Base-by-base conservation (phyloP, 2,888 invertebrate species). In the Cabera pusaria region DNA sequence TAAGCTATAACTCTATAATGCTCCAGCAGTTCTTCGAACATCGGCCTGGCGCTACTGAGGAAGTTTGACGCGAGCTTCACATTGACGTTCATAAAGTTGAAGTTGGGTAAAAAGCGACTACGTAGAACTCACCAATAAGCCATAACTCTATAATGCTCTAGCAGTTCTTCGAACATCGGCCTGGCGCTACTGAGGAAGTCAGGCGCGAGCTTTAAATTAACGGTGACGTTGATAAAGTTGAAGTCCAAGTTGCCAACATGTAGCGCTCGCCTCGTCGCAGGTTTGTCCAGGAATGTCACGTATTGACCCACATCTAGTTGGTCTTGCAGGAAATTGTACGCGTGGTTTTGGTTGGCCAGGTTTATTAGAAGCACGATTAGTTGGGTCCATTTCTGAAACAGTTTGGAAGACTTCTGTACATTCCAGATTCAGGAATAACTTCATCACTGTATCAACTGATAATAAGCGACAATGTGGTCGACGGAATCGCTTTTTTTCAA, bases 251-350 rank as follows among this genome's bases (percentile, higher is more conserved):
- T 72, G 0, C 87, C 86, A 0, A 86, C 85, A 35, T 88, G 87
- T 2, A 88, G 37, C 0, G 86, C 87, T 5, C 55, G 61, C 51
- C 73, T 81, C 0, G 84, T 56, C 7, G 73, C 72, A 0, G 74
- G 46, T 1, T 41, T 55, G 5, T 49, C 51, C 1, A 88, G 51
- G 37, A 72, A 75, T 0, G 18, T 12, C 0, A 49, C 11, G 42
- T 67, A 86, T 3, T 32, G 50, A 0, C 77, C 84, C 0, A 72
- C 42, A 0, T 35, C 5, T 0, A 83, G n/a, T 0, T 77, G 71
- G 46, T 87, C 83, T 1, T 46, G 52, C 0, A 88, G 63, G 57
- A 79, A 85, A 43, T 88, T 88, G 65, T 87, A 87, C 0, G 59
- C 82, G 25, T 87, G 86, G 32, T 53, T 63, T 47, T 80, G 83